phyloP scores from a whole-genome alignment of 2,888 invertebrate species.

The Zygaena filipendulae region DNA sequence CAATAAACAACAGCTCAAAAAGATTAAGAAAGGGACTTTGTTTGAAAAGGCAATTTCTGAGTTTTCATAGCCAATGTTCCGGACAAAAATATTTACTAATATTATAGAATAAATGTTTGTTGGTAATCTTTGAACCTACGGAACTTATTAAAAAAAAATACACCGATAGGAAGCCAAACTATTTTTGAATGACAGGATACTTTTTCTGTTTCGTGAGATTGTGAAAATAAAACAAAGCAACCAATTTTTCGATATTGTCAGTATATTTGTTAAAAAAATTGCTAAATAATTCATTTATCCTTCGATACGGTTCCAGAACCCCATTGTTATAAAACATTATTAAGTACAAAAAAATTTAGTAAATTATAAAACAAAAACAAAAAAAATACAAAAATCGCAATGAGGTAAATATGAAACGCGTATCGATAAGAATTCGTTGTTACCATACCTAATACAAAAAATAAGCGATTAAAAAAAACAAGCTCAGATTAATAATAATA shows the following conservation, averaged over 20 bases:
- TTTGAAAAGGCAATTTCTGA: too few species aligned
- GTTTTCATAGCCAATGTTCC: too few species aligned
- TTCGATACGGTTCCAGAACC: conserved; percentile 64
- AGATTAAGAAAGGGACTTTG: too few species aligned
- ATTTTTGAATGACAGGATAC: too few species aligned
- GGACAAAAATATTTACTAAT: too few species aligned
- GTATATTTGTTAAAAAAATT: conserved; percentile 63
- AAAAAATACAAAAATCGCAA: too few species aligned
- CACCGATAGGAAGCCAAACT: too few species aligned
- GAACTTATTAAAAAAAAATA: too few species aligned
- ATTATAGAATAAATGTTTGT: too few species aligned
- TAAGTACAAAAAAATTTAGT: conserved; percentile 26
- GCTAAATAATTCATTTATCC: conserved; percentile 43
- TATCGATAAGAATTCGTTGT: conserved; percentile 54
- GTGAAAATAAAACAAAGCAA: conserved; percentile 28
- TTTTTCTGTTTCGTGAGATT: too few species aligned
- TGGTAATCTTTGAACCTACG: too few species aligned
- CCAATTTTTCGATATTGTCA: conserved; percentile 39
- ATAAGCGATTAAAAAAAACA: conserved; percentile 19
- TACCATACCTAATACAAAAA: conserved; percentile 22
- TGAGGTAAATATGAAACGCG: conserved; percentile 63
- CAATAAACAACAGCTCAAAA: too few species aligned
- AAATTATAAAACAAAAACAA: conserved; percentile 26
- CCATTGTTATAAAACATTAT: conserved; percentile 47
- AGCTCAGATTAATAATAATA: conserved; percentile 17